Base-by-base conservation (phyloP, 2,797 vertebrate genomes). In the Rhyacichthys aspro region DNA sequence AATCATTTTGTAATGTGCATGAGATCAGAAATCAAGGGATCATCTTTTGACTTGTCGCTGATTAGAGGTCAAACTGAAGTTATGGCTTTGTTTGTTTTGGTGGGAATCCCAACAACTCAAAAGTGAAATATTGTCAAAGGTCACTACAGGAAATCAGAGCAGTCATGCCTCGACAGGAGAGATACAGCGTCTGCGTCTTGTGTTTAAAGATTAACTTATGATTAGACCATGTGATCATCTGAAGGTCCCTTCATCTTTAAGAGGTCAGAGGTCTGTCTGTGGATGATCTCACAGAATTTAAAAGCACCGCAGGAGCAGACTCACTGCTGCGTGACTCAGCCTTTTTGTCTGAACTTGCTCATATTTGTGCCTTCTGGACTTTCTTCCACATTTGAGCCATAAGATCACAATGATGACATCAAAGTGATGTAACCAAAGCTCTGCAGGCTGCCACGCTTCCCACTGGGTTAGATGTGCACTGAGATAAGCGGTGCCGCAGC, bases 261-360 rank as follows among this genome's bases (percentile, higher is more conserved):
- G 28, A 4, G 67, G 59, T 74, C 60, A 59, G 44, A 53, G 57
- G 70, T 71, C 53, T 4, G 9, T 43, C 11, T 6, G 11, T 28
- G 9, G 4, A 45, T 18, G 8, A 8, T 36, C 28, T 63, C 39
- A 38, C 47, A 46, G 37, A 53, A 11, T 39, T 17, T 52, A 15
- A 12, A 43, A 18, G 6, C 23, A 61, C 58, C 11, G 16, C 41
- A 55, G 59, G 38, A 54, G 18, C 60, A 65, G 45, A 59, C 37
- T 59, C 18, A n/a, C 43, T 41, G 23, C 36, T 36, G 55, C 9
- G 38, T 68, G 69, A 73, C 41, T 73, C 68, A 56, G 39, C 19
- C 39, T 15, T n/a, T 39, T 0, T 42, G 14, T 7, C 23, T 5
- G 15, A 6, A 39, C 58, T 2, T 8, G 46, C 7, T n/a, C 33